Evolutionary conservation across 2,113 vertebrate genomes (phyloP), one percentile per base, ranked within the genome.

Genomic region (Craseonycteris thonglongyai): DNA sequence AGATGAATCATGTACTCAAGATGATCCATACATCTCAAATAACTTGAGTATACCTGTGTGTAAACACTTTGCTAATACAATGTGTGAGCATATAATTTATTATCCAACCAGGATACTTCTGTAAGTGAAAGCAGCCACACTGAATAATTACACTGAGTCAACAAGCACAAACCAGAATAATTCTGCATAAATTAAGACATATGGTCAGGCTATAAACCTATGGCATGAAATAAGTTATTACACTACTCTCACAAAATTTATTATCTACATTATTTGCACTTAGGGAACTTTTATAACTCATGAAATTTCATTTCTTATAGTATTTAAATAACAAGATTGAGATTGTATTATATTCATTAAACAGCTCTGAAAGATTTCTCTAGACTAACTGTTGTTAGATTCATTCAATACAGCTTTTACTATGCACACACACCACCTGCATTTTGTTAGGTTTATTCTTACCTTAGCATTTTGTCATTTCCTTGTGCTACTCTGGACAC

Each of bases 281-380:
- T 49, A 47, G 69, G 35, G 24, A 54, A 40, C 30, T 69, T 82
- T 75, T 74, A 87, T 63, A 81, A 18, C 56, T 81, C 80, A 6
- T 0, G 11, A 28, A 94, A 91, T 86, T 15, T 33, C 18, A 45
- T 22, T 4, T 71, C 74, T 42, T 11, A 21, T 59, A 7, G 1
- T 10, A 89, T 79, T 88, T 83, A 95, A 90, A 69, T 89, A 93
- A 45, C 35, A 86, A 92, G 65, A 33, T 95, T 96, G 21, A 92
- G 45, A 8, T 0, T 38, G 6, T 2, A 2, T 9, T 5, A 13
- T 18, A 12, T 71, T 59, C 10, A 26, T 28, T 80, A 75, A 65
- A 24, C 24, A 3, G 0, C 51, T 2, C 22, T 49, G 38, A 47
- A 71, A 63, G 19, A 24, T 71, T 96, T 96, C 33, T 38, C 66